Conservation (phyloP, 2,888 invertebrate species). For the Liposcelis brunnea region DNA sequence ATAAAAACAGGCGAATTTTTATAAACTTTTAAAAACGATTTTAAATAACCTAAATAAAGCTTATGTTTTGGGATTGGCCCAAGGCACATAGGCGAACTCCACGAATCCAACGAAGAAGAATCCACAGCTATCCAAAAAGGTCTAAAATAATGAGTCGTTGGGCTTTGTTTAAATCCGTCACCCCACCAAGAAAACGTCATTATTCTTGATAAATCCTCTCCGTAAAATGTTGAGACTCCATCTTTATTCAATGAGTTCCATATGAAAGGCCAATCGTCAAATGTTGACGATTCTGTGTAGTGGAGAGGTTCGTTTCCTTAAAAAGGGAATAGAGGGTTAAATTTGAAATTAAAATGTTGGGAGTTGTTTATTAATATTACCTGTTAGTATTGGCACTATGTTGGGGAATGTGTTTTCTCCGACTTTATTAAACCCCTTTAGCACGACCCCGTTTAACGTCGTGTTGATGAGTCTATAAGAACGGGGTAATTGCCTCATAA, state of each 20-base stretch:
- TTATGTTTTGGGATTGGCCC: slow-evolving; percentile 20
- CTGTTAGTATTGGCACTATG: slow-evolving; percentile 27
- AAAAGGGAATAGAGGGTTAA: slow-evolving; percentile 21
- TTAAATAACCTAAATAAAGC: slow-evolving; percentile 22
- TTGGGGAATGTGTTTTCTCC: slow-evolving; percentile 36
- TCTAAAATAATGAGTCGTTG: slow-evolving; percentile 28
- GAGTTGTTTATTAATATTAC: slow-evolving; percentile 20
- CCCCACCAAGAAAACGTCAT: slow-evolving; percentile 27
- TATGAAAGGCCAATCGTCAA: slow-evolving; percentile 24
- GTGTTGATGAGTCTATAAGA: slow-evolving; percentile 21
- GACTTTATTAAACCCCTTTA: slow-evolving; percentile 29
- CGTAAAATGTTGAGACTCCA: slow-evolving; percentile 27
- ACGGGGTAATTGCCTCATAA: slow-evolving; percentile 24
- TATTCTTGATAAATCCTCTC: slow-evolving; percentile 27
- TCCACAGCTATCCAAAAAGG: slow-evolving; percentile 25
- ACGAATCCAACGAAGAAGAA: slow-evolving; percentile 20
- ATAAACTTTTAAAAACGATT: slow-evolving; percentile 16
- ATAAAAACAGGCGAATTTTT: slow-evolving; percentile 16
- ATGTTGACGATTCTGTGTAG: slow-evolving; percentile 6
- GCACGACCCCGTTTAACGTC: slow-evolving; percentile 22
- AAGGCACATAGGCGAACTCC: slow-evolving; percentile 21
- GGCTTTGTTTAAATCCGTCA: slow-evolving; percentile 24
- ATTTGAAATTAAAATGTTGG: background rate
- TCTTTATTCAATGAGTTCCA: slow-evolving; percentile 26
- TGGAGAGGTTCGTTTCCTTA: slow-evolving; percentile 19